Evolutionary conservation across 2,797 vertebrate genomes (phyloP).

Genomic region (Momotus momota): DNA sequence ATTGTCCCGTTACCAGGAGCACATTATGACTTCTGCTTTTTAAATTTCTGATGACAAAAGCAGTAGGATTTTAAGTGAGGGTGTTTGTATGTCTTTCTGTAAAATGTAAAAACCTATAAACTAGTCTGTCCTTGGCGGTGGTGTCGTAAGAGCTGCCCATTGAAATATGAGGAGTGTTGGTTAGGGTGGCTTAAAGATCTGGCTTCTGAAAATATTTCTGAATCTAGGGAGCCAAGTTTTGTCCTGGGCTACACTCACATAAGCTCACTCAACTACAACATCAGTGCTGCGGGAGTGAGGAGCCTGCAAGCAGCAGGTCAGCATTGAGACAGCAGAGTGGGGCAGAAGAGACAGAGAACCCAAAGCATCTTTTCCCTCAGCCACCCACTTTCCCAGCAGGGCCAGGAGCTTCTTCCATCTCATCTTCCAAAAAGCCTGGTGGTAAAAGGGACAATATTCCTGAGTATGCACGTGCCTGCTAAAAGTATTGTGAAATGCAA

Average conservation of each 20-base stretch:
- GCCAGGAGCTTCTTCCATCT: not conserved
- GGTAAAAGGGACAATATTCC: not conserved
- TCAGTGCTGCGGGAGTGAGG: not conserved
- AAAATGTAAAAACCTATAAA: not conserved
- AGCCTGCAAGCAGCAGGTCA: not conserved
- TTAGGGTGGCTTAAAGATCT: not conserved
- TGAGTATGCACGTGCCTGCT: not conserved
- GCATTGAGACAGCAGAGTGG: not conserved
- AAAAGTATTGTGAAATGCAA: not conserved
- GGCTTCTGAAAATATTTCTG: slow-evolving; percentile 27
- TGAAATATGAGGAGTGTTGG: not conserved
- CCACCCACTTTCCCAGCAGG: not conserved
- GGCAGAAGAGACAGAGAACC: not conserved
- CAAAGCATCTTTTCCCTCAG: not conserved
- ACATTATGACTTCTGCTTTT: not conserved
- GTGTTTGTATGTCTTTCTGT: not conserved
- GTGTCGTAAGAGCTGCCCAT: rapidly evolving
- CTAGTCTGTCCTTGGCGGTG: not conserved
- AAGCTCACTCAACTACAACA: not conserved
- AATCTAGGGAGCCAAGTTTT: not conserved
- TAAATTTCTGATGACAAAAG: not conserved
- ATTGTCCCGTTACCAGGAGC: not conserved
- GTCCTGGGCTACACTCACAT: not conserved
- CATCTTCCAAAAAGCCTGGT: not conserved
- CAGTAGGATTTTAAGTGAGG: not conserved